Base-by-base conservation (phyloP, 1,140 invertebrate genomes). In the Ganaspis sp. region DNA sequence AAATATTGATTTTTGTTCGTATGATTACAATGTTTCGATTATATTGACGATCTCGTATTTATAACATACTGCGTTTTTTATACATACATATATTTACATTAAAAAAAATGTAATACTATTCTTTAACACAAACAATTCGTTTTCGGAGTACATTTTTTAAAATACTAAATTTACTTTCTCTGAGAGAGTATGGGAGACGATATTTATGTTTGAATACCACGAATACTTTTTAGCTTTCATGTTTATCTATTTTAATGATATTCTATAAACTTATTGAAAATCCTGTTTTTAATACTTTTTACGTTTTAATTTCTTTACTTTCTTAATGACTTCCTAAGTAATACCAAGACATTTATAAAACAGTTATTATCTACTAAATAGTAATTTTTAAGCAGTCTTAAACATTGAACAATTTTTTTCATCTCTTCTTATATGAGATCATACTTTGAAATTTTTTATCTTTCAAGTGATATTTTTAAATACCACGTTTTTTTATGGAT, bases 81-180 rank as follows among this genome's bases (percentile, higher is more conserved):
- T 64, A 29, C 8, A 64, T 64, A 64, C 26, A 64, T 34, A 45
- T 40, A 76, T 69, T 70, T 70, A 73, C 69, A 77, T 77, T 49
- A 3, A 49, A 77, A 54, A 70, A 72, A 70, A 69, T 69, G 69
- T 72, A 70, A 73, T 72, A 72, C 75, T 49, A 76, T 42, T 72
- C 37, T 64, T 74, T 4, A 40, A 45, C 38, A 69, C 21, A 42
- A 74, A 45, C 5, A 6, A 17, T 49, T 49, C 42, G 17, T 73
- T 74, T 74, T 64, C 70, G 4, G 21, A 34, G 11, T 42, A 38
- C 23, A 34, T 64, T 58, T 74, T 74, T 64, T 70, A 11, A 17
- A 34, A 12, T 38, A 19, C 15, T 38, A 12, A 64, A 15, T 64
- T n/a, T 64, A 9, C 0, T 11, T 64, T 64, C 23, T n/a, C 26